Percentiles rank a stretch among this genome's conserved stretches.
These are phyloP conservation scores for Trichoplax adhaerens DNA, from an alignment of 37 sponge, comb jelly and placozoan species.

Conservation along the genomic window DNA sequence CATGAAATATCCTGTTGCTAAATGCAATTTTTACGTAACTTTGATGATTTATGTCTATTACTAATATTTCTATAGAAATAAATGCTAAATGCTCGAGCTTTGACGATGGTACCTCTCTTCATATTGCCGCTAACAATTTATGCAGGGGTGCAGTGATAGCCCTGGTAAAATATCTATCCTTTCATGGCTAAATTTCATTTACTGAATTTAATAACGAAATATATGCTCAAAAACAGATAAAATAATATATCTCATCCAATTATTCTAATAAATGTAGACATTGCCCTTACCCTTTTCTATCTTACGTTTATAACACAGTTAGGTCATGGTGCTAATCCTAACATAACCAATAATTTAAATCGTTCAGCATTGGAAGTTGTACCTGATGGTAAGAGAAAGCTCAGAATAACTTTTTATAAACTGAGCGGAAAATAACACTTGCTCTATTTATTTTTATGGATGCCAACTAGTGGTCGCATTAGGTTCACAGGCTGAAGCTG, in stretches of 20 bases:
- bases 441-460: no score
- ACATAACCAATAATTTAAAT: conserved; percentile 11
- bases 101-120: conserved; percentile 49
- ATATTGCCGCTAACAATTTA: conserved; percentile 64
- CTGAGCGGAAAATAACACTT: no score
- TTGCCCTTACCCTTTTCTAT: no score
- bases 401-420: no score
- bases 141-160: conserved; percentile 22
- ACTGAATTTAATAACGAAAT: no score
- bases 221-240: no score
- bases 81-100: conserved; percentile 40
- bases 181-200: no score
- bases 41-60: background rate
- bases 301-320: conserved; percentile 4
- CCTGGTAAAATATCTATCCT: conserved; percentile 13
- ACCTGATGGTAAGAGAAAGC: conserved; percentile 2
- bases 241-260: no score
- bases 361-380: conserved; percentile 29
- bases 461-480: no score
- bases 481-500: no score
- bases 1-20: conserved; percentile 3
- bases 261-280: no score
- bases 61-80: conserved; percentile 10
- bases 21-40: background rate
- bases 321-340: conserved; percentile 19